phyloP scores from a whole-genome alignment of 2,797 vertebrate species.

The Lacerta viridis region DNA sequence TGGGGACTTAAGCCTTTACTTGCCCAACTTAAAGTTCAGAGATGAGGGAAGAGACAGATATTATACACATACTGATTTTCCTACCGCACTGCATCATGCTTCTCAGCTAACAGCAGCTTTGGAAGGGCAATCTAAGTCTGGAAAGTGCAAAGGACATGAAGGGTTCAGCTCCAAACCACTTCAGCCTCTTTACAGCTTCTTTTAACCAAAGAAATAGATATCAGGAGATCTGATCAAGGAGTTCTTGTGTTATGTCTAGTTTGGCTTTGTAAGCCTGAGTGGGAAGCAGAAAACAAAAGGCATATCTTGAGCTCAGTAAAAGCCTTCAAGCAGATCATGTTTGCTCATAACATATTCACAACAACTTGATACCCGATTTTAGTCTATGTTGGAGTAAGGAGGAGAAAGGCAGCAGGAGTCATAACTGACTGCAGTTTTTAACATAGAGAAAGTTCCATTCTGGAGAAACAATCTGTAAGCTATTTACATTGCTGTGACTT shows the following conservation, averaged over 20 bases:
- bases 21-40: neutral
- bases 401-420: neutral
- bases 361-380: constrained; percentile 20
- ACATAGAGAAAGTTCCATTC: neutral
- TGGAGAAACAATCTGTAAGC: neutral
- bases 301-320: neutral
- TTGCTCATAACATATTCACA: neutral
- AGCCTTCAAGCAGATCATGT: neutral
- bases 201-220: neutral
- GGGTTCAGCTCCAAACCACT: neutral
- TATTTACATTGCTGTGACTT: constrained; percentile 32
- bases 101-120: neutral
- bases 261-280: constrained; percentile 18
- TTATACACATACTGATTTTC: neutral
- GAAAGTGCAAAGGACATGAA: neutral
- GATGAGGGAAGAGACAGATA: neutral
- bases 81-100: neutral
- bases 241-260: neutral
- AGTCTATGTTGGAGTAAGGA: neutral
- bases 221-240: neutral
- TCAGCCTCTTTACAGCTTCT: neutral
- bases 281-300: neutral
- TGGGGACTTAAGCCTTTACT: neutral
- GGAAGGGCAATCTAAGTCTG: neutral
- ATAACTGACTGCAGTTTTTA: constrained; percentile 13